These are phyloP conservation scores for Meloidogyne floridensis DNA, from an alignment of 1,140 invertebrate species.

Conservation along the genomic window DNA sequence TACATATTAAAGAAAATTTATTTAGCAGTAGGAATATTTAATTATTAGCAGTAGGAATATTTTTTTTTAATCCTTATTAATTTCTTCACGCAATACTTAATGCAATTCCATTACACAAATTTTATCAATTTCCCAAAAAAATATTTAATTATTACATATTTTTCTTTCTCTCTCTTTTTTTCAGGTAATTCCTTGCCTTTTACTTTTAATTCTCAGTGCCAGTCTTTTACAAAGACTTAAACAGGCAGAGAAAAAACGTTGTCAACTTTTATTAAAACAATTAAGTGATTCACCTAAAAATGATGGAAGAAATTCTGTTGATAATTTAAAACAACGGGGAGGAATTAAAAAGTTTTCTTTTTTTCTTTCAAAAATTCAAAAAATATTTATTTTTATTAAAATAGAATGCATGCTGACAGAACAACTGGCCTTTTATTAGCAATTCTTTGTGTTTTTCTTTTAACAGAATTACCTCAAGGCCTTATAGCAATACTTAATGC, in stretches of 20 bases:
- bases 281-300: not conserved
- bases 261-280: slow-evolving; percentile 37
- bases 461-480: slow-evolving; percentile 62
- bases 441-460: slow-evolving; percentile 56
- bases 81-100: too few species aligned
- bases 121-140: too few species aligned
- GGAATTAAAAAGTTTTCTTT: not conserved
- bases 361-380: slow-evolving; percentile 10
- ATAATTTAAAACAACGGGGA: slow-evolving; percentile 30
- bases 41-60: too few species aligned
- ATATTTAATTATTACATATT: too few species aligned
- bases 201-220: slow-evolving; percentile 51
- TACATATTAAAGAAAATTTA: too few species aligned
- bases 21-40: too few species aligned
- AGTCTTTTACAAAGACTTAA: slow-evolving; percentile 53
- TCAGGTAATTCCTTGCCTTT: slow-evolving; percentile 57
- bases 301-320: slow-evolving; percentile 3
- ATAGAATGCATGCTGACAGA: slow-evolving; percentile 50
- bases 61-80: too few species aligned
- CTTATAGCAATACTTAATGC: slow-evolving; percentile 57
- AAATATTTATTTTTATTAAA: slow-evolving; percentile 16
- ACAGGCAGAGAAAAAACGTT: slow-evolving; percentile 51
- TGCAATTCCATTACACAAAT: too few species aligned
- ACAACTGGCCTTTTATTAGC: slow-evolving; percentile 57
- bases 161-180: not conserved